Evolutionary conservation across 2,797 vertebrate species (phyloP).

Genomic region (Tiaroga cobitis): DNA sequence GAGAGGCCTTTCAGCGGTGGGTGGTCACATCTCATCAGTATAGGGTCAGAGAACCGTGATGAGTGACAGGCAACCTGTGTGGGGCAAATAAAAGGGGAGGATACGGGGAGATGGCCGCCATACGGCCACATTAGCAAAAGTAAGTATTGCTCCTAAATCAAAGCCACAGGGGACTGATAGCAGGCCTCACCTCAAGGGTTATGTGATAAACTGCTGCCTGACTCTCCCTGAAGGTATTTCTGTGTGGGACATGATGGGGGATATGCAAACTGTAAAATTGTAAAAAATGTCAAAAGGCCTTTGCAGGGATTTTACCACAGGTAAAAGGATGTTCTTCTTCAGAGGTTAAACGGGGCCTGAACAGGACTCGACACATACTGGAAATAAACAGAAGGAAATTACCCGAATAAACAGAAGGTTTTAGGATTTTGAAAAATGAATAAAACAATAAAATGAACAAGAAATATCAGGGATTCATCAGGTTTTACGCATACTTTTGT

Average conservation of each 20-base stretch:
- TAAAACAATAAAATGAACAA: background rate
- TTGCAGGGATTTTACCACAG: background rate
- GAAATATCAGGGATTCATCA: background rate
- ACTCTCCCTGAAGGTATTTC: background rate
- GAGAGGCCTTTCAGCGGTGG: constrained; percentile 18
- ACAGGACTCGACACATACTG: background rate
- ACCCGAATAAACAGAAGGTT: background rate
- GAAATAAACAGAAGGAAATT: background rate
- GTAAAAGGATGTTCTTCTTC: background rate
- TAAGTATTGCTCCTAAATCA: constrained; percentile 34
- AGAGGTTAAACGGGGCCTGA: background rate
- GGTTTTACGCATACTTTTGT: background rate
- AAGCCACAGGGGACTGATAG: constrained; percentile 17
- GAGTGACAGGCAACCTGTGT: constrained; percentile 49
- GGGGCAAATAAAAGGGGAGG: constrained; percentile 47
- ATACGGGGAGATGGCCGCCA: background rate
- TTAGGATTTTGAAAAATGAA: too few species aligned
- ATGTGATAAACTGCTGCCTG: background rate
- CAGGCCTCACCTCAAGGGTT: background rate
- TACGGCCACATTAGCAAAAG: constrained; percentile 38
- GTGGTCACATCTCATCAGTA: constrained; percentile 52
- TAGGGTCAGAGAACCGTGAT: constrained; percentile 19
- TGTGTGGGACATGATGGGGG: background rate
- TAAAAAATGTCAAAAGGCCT: background rate
- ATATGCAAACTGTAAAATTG: background rate